Conservation (phyloP, 1,140 invertebrate species). For the Drosophila saltans region DNA sequence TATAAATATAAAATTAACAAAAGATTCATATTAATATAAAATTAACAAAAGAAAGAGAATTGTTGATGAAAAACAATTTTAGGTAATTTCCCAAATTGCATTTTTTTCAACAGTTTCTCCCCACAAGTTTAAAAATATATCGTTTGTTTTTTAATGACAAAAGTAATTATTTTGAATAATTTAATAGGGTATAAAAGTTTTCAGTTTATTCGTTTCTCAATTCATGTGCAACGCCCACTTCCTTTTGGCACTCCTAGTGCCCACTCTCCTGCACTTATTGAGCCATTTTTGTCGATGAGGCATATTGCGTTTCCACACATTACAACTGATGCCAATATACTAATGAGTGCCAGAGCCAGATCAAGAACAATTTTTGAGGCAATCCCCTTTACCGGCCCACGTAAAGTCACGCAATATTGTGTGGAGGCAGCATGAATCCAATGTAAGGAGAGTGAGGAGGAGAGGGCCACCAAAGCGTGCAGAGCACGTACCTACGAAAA, state of each 20-base stretch:
- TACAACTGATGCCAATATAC: conserved; percentile 50
- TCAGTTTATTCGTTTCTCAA: background rate
- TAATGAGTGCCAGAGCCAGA: conserved; percentile 68
- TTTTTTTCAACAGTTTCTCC: too few relatives aligned
- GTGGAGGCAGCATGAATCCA: conserved; percentile 28
- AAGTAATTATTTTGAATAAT: too few relatives aligned
- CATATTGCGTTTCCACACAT: conserved; percentile 25
- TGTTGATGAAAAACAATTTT: too few relatives aligned
- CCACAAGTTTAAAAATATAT: too few relatives aligned
- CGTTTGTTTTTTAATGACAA: too few relatives aligned
- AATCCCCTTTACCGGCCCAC: conserved; percentile 26
- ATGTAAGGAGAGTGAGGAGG: background rate
- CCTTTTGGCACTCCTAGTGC: conserved; percentile 62
- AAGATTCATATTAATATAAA: too few relatives aligned
- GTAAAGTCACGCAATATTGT: conserved; percentile 68
- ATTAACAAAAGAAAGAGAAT: too few relatives aligned
- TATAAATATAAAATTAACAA: too few relatives aligned
- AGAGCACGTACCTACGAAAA: conserved; percentile 61
- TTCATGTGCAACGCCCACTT: conserved; percentile 49
- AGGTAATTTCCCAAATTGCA: too few relatives aligned
- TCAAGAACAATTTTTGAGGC: conserved; percentile 64
- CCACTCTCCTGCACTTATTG: conserved; percentile 42
- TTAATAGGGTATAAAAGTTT: conserved; percentile 13
- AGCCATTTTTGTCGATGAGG: conserved; percentile 55
- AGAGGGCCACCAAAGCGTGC: conserved; percentile 57